These are phyloP conservation scores for Bucco capensis DNA, from an alignment of 2,113 vertebrate species.

Conservation along the genomic window DNA sequence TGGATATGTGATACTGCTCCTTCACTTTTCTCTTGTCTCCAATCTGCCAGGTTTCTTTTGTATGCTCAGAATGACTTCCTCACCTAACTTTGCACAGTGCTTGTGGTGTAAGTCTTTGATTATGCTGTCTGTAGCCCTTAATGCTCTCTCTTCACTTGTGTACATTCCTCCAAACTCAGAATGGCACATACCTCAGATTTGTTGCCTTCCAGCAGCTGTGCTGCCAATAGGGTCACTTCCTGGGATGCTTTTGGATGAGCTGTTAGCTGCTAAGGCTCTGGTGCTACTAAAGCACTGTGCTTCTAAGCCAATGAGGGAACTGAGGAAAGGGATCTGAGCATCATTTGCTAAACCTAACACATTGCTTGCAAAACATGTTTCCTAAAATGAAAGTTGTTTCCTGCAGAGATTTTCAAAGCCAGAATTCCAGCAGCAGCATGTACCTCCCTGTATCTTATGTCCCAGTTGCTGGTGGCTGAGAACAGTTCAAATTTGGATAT, in stretches of 20 bases:
- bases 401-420: not conserved
- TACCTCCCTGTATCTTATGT: not conserved
- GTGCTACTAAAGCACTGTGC: not conserved
- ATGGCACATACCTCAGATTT: not conserved
- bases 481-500: not conserved
- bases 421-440: not conserved
- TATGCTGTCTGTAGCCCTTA: not conserved
- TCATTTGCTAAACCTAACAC: not conserved
- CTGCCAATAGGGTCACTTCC: not conserved
- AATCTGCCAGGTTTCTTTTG: not conserved
- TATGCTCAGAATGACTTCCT: not conserved
- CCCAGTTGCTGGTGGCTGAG: not conserved
- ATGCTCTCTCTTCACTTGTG: not conserved
- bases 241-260: not conserved
- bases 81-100: accelerated
- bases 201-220: not conserved
- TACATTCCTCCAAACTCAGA: not conserved
- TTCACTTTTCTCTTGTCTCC: not conserved
- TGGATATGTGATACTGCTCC: not conserved
- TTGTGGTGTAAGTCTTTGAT: not conserved
- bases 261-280: not conserved
- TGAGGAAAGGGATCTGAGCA: not conserved
- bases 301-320: not conserved
- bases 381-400: not conserved
- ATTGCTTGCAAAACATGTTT: not conserved